Conservation (phyloP, 2,797 vertebrate genomes). For the Heteromormyrus szaboi region DNA sequence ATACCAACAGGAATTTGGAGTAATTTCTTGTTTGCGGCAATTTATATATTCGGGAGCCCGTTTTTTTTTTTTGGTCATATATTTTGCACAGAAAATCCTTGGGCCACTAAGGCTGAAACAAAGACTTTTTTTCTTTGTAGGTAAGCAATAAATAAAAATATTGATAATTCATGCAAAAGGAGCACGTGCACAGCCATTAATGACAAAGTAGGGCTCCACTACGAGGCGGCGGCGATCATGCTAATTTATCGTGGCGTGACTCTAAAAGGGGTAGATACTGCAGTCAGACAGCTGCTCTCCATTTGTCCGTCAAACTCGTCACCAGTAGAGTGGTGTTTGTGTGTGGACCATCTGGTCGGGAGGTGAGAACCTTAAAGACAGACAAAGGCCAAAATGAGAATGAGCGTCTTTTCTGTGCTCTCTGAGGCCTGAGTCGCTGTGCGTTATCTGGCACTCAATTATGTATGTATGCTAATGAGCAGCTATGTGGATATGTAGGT, state of each 20-base stretch:
- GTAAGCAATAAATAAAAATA: slow-evolving; percentile 10
- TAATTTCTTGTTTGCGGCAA: not conserved
- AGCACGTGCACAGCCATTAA: not conserved
- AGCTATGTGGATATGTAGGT: slow-evolving; percentile 66
- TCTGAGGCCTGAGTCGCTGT: slow-evolving; percentile 48
- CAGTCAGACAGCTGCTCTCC: slow-evolving; percentile 22
- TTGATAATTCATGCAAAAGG: slow-evolving; percentile 7
- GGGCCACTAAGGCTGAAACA: not conserved
- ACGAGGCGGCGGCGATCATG: not conserved
- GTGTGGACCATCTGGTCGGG: slow-evolving; percentile 53
- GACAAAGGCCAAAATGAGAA: slow-evolving; percentile 62
- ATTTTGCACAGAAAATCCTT: not conserved
- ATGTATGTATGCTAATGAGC: slow-evolving; percentile 59
- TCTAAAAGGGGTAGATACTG: slow-evolving; percentile 21
- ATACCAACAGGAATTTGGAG: not conserved
- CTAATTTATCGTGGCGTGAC: not conserved
- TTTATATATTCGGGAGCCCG: not conserved
- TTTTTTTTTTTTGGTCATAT: not conserved
- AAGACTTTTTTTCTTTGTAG: not conserved
- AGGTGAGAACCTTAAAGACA: slow-evolving; percentile 50
- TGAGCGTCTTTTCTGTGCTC: slow-evolving; percentile 45
- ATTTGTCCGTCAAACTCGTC: slow-evolving; percentile 30
- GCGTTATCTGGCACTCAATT: slow-evolving; percentile 45
- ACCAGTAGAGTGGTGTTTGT: slow-evolving; percentile 25
- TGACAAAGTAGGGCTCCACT: not conserved